Conservation (phyloP, 2,113 vertebrate species). For the Chaetops frenatus region DNA sequence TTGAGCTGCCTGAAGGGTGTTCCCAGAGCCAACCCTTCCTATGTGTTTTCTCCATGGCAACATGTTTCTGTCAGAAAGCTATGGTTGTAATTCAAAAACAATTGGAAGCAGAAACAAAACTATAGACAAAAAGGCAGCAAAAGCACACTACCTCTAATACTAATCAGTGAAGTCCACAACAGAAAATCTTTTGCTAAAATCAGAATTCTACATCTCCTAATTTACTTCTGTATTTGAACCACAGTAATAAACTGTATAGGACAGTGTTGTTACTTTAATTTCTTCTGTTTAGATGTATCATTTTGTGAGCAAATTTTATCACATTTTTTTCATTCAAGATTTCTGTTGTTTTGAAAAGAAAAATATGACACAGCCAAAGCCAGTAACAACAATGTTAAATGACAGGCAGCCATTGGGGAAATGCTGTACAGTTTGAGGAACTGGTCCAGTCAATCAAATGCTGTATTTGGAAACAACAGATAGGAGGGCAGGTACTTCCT, state of each 20-base stretch:
- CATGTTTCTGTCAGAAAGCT: background rate
- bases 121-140: background rate
- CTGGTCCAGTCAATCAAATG: background rate
- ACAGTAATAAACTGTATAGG: background rate
- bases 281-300: background rate
- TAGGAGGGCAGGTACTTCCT: background rate
- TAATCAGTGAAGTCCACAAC: background rate
- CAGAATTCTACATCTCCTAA: background rate
- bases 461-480: conserved; percentile 12
- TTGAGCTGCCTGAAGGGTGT: background rate
- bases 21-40: background rate
- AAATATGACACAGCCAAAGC: background rate
- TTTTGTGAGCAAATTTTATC: background rate
- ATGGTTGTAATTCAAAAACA: background rate
- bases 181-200: background rate
- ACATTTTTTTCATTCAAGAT: background rate
- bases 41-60: background rate
- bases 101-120: background rate
- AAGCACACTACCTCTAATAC: background rate
- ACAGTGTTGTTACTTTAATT: background rate
- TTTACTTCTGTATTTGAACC: background rate
- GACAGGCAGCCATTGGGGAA: background rate
- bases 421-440: background rate
- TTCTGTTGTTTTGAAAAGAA: background rate
- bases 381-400: background rate